Base-by-base conservation (phyloP, 2,113 vertebrate genomes). In the Pseudopipra pipra region DNA sequence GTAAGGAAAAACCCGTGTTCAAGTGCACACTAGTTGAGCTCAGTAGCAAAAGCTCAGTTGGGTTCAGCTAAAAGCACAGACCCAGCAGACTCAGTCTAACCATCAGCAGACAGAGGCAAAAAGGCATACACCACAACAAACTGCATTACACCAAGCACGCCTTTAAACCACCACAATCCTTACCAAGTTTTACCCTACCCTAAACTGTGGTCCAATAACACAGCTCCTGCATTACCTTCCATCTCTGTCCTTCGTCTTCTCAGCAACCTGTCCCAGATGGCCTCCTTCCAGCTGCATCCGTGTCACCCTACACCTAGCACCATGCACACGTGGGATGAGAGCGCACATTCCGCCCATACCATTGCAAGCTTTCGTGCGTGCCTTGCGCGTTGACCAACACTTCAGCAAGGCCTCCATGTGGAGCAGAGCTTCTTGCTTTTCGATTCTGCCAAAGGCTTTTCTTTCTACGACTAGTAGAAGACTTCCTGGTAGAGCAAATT, bases 341-440 rank as follows among this genome's bases (percentile, higher is more conserved):
- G 44, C 31, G 25, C 20, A 16, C 7, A 27, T 49, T 74, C 49
- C 22, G 7, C 15, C 43, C 11, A 3, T 27, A 61, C 9, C 35
- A 21, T 11, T 47, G 62, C 21, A 68, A 81, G 39, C 5, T 33
- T 73, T 35, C 0, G 0, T 12, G 10, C 2, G 0, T 3, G 9
- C 27, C 31, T 4, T 3, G 4, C 0, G 0, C 16, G 3, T 25
- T 22, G 37, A 63, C 22, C 11, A 27, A 22, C 0, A 0, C 33
- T 31, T 43, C 70, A 78, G 46, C 22, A 55, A 35, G 17, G 24
- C 19, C 16, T 87, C 24, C 6, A 2, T 2, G 12, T 10, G 23
- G 41, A 77, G n/a, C 13, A 63, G 3, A 46, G 47, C 20, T 82
- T 80, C 55, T n/a, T 59, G 21, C n/a, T 67, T 59, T 65, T 22